Evolutionary conservation across 2,888 invertebrate genomes (phyloP).

Genomic region (Chrysina gloriosa): DNA sequence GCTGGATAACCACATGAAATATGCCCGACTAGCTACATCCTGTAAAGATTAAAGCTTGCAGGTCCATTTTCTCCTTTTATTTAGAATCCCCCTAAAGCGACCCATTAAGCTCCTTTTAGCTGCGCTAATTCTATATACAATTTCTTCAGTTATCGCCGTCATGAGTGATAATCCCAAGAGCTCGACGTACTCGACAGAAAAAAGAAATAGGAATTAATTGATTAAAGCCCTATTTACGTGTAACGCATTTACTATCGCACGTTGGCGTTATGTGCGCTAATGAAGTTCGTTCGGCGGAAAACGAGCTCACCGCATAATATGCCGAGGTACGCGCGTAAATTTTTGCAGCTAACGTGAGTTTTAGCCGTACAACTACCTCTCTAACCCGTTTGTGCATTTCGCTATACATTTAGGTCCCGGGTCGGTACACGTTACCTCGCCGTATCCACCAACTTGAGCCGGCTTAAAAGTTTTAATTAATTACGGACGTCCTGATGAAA

Average conservation of each 20-base stretch:
- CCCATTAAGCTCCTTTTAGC: too few relatives aligned
- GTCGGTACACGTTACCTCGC: neutral
- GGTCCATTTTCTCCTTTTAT: too few relatives aligned
- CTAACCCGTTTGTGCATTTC: neutral
- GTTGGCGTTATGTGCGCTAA: conserved; percentile 16
- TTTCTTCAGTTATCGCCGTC: too few relatives aligned
- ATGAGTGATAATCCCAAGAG: too few relatives aligned
- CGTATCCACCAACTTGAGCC: conserved; percentile 4
- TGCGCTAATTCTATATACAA: too few relatives aligned
- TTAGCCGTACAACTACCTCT: neutral
- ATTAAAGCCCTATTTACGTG: conserved; percentile 15
- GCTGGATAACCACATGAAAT: too few relatives aligned
- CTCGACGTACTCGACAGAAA: too few relatives aligned
- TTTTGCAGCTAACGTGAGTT: neutral
- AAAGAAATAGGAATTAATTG: conserved; percentile 24
- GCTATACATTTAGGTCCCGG: neutral
- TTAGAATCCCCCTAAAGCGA: too few relatives aligned
- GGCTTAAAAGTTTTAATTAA: conserved; percentile 33
- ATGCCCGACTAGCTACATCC: too few relatives aligned
- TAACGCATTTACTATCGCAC: neutral
- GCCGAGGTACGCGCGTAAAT: neutral
- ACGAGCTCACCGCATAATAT: conserved; percentile 12
- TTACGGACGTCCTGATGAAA: conserved; percentile 25
- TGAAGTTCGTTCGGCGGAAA: conserved; percentile 12
- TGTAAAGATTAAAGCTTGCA: too few relatives aligned